These are phyloP conservation scores for Falco novaeseelandiae DNA, from an alignment of 2,797 vertebrate species.

Conservation along the genomic window DNA sequence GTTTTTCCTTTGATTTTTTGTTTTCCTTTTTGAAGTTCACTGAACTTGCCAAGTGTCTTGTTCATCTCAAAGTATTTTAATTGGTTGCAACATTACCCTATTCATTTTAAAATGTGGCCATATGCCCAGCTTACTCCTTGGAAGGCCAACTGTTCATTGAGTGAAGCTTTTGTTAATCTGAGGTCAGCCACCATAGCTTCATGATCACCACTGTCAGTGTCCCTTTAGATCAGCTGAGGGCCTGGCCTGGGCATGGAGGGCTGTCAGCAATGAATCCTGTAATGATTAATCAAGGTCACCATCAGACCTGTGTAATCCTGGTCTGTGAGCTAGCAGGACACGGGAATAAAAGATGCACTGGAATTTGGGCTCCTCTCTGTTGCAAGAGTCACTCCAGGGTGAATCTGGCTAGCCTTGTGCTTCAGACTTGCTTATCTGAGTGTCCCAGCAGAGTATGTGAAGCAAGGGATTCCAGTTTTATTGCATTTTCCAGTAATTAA, in stretches of 20 bases:
- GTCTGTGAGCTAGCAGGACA: neutral
- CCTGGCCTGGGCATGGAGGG: neutral
- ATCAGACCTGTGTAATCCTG: neutral
- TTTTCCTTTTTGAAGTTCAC: neutral
- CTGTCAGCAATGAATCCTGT: neutral
- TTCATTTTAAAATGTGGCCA: neutral
- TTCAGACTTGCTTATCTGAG: neutral
- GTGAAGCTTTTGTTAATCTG: neutral
- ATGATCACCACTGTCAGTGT: neutral
- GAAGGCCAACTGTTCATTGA: neutral
- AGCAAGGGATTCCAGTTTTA: neutral
- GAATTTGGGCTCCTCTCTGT: neutral
- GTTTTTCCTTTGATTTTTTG: neutral
- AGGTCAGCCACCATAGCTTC: neutral
- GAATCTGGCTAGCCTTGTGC: neutral
- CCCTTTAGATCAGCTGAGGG: neutral
- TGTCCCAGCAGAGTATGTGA: neutral
- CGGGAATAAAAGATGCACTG: neutral
- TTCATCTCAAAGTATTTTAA: neutral
- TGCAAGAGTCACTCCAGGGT: neutral
- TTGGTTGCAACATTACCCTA: neutral
- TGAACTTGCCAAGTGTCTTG: neutral
- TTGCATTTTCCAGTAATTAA: neutral
- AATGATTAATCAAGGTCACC: conserved; percentile 27
- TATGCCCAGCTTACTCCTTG: neutral